A percentile compares a stretch with the other conserved stretches of the same genome.
Evolutionary conservation across 2,888 invertebrate genomes (phyloP).

Genomic region (Drosophila aldrichi): DNA sequence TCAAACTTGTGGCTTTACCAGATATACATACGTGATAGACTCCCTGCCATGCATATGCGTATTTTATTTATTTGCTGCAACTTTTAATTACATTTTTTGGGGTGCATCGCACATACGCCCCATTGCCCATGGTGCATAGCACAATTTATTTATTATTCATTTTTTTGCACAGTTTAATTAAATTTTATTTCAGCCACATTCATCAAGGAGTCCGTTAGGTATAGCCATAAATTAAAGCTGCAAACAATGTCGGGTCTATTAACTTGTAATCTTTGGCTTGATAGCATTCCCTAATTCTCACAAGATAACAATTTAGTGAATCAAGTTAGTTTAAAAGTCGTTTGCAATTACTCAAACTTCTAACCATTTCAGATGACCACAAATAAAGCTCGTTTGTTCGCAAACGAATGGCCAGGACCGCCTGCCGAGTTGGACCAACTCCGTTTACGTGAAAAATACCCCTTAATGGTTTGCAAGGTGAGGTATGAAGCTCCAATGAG

Average conservation of each 20-base stretch:
- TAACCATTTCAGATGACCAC: slow-evolving; percentile 4
- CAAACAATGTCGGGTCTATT: neutral
- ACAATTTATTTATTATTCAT: slow-evolving; percentile 52
- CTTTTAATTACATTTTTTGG: slow-evolving; percentile 54
- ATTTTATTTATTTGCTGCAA: slow-evolving; percentile 28
- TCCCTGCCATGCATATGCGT: neutral
- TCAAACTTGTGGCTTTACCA: slow-evolving; percentile 9
- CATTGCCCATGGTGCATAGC: slow-evolving; percentile 15
- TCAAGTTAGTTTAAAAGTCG: slow-evolving; percentile 20
- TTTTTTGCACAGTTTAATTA: slow-evolving; percentile 51
- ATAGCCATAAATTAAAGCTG: slow-evolving; percentile 5
- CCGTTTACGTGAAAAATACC: slow-evolving; percentile 22
- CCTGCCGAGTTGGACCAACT: slow-evolving; percentile 5
- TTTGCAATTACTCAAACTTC: slow-evolving; percentile 38
- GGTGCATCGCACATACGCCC: slow-evolving; percentile 27
- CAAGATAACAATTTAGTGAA: slow-evolving; percentile 9
- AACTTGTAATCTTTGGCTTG: neutral
- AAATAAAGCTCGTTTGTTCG: slow-evolving; percentile 13
- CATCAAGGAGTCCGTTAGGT: slow-evolving; percentile 31
- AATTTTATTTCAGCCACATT: slow-evolving; percentile 50
- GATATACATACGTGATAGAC: slow-evolving; percentile 1
- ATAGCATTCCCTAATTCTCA: neutral
- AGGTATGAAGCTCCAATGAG: neutral
- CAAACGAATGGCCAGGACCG: slow-evolving; percentile 8
- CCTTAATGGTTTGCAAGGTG: neutral